Base-by-base conservation (phyloP, 2,797 vertebrate species). In the Argentina silus region DNA sequence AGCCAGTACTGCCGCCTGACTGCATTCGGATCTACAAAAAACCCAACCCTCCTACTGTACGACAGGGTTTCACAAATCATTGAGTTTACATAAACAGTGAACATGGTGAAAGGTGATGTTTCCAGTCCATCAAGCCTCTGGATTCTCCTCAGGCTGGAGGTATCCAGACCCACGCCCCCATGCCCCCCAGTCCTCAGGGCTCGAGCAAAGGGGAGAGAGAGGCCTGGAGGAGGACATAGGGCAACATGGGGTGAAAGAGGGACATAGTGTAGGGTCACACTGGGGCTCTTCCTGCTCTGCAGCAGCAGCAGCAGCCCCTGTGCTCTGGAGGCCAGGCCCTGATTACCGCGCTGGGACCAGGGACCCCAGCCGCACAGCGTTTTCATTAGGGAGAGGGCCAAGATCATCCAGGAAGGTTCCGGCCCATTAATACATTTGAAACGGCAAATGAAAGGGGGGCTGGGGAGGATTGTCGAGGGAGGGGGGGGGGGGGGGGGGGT, bases 351-450 rank as follows among this genome's bases (percentile, higher is more conserved):
- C 87, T 86, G 90, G 90, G 92, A 93, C 90, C 27, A 36, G 27
- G 27, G 27, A 36, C 27, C 27, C 60, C 81, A 81, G 84, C 83
- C 82, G 75, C 94, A 94, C 87, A 90, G 84, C 85, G 90, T 92
- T 94, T 94, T 93, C 93, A 94, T 95, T 95, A 94, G 90, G 87
- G 85, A 92, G 85, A 93, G 91, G 91, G 92, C 93, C 93, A 90
- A 91, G 92, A 93, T 95, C 93, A 92, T 93, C 89, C 91, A 89
- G 90, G 92, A 93, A 92, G 91, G 93, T 95, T 95, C 91, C 92
- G 91, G 92, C 90, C 92, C 94, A 95, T 95, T 95, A 94, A 93
- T 94, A 94, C 90, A 92, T 94, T 94, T 94, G 92, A 94, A 94
- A 94, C 88, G 88, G 86, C 86, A 77, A 91, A 93, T 91, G 88